Evolutionary conservation across 1,140 invertebrate species (phyloP), one percentile per base, ranked within the genome.

Genomic region (Nasonia longicornis): DNA sequence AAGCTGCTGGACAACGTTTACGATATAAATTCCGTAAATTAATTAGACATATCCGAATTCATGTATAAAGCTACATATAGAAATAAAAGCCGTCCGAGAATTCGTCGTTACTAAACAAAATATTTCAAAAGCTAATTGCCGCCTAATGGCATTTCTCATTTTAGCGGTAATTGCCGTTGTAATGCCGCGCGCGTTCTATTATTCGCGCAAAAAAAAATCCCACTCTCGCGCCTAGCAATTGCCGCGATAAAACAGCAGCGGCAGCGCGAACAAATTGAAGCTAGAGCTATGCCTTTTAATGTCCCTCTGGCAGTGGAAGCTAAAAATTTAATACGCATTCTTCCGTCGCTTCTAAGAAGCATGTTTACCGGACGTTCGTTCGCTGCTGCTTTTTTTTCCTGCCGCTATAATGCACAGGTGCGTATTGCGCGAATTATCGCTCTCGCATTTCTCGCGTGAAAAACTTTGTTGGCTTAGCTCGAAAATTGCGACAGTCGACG

Each of bases 311-410:
- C 42, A 38, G 48, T 52, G 72, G 45, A 58, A 58, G 14, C 52
- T 58, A 58, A 72, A 58, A 79, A 72, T 79, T 79, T 72, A 72
- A 79, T 72, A 79, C 66, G 77, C 69, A 79, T 79, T 79, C 77
- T 79, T 79, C n/a, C 7, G 42, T 72, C 31, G 14, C 20, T 72
- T 79, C 77, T 22, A 2, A 42, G 48, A 79, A 79, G 29, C 35
- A 42, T n/a, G 52, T n/a, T 58, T 58, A n/a, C 52, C 52, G 52
- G 52, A 58, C 52, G 52, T 58, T 58, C 20, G 52, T 58, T 58
- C 52, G 52, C 16, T 58, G 26, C 26, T 26, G 26, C 7, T 58
- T 58, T 58, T n/a, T 58, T 58, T 58, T 58, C 1, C 8, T 42
- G 6, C 10, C 8, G 38, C 35, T 38, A 42, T 42, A 42, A 42